Conservation (phyloP, 2,888 invertebrate genomes). For the Odontocerum albicorne region DNA sequence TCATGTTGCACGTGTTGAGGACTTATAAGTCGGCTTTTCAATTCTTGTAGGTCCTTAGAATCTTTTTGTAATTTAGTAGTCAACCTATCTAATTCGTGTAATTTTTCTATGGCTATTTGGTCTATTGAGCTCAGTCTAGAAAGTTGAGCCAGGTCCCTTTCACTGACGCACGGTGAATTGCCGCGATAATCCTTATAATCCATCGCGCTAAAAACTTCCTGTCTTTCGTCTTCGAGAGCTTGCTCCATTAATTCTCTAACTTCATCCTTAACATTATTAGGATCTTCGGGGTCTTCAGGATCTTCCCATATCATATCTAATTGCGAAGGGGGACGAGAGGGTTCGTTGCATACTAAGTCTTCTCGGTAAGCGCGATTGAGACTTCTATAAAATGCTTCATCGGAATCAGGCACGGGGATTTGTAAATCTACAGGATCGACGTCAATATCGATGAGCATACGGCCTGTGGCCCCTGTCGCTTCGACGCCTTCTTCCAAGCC, state of each 20-base stretch:
- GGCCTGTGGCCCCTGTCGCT: constrained; percentile 43
- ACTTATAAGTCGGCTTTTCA: constrained; percentile 70
- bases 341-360: constrained; percentile 67
- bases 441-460: constrained; percentile 43
- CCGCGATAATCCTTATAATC: constrained; percentile 81
- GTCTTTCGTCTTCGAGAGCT: constrained; percentile 56
- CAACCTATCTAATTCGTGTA: constrained; percentile 76
- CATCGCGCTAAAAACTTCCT: constrained; percentile 71
- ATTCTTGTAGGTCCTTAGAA: constrained; percentile 74
- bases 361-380: constrained; percentile 86
- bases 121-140: constrained; percentile 75
- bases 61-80: constrained; percentile 77
- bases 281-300: constrained; percentile 70
- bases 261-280: constrained; percentile 42
- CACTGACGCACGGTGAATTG: constrained; percentile 73
- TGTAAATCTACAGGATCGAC: constrained; percentile 40
- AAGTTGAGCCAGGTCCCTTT: constrained; percentile 76
- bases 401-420: constrained; percentile 67
- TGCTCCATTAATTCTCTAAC: constrained; percentile 52
- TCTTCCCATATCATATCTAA: constrained; percentile 88
- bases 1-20: constrained; percentile 55
- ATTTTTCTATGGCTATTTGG: constrained; percentile 75
- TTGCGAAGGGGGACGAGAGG: constrained; percentile 69
- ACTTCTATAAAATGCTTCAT: constrained; percentile 86
- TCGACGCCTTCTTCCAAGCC: constrained; percentile 68